These are phyloP conservation scores for Geodia barretti DNA, from an alignment of 37 sponge, comb jelly and placozoan genomes.

Conservation along the genomic window DNA sequence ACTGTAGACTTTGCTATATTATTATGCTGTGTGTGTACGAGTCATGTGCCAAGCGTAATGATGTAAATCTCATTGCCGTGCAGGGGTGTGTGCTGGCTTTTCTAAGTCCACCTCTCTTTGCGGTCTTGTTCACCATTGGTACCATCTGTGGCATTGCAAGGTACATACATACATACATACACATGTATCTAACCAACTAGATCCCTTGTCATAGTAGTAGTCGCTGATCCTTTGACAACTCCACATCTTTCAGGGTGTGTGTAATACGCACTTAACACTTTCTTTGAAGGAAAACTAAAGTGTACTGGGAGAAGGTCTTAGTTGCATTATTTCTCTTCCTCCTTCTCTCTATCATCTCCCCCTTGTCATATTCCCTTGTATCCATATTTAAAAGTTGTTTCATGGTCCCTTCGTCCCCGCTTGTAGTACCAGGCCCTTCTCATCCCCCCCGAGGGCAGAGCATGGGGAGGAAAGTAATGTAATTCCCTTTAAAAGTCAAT, in stretches of 20 bases:
- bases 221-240: no score
- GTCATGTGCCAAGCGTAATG: background rate
- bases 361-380: background rate
- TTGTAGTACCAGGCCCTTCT: background rate
- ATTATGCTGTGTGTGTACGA: background rate
- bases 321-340: background rate
- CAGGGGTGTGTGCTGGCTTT: slow-evolving; percentile 56
- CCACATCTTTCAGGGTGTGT: no score
- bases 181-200: no score
- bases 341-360: background rate
- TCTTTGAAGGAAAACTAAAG: background rate
- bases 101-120: slow-evolving; percentile 40
- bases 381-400: no score
- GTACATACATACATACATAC: slow-evolving; percentile 9
- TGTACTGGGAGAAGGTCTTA: background rate
- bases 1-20: background rate
- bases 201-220: no score
- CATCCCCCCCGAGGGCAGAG: no score
- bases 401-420: no score
- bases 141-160: slow-evolving; percentile 49
- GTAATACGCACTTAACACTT: no score
- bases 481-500: no score
- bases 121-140: slow-evolving; percentile 56
- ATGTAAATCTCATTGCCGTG: background rate
- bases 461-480: no score